phyloP scores from a whole-genome alignment of 1,140 invertebrate species.

The Drosophila navojoa region DNA sequence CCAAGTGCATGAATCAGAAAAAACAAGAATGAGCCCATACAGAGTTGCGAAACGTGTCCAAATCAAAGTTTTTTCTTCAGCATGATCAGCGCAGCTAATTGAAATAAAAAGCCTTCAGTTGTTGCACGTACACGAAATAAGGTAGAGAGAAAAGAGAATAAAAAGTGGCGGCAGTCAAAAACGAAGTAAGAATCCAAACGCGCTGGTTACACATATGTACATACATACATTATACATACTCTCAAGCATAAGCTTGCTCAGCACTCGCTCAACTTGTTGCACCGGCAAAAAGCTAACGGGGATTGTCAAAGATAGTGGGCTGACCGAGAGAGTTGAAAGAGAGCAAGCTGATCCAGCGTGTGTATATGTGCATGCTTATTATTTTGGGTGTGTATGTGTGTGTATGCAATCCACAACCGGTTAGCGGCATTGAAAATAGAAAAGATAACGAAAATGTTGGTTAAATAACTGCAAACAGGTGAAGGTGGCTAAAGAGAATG shows the following conservation, averaged over 20 bases:
- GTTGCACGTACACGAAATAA: slow-evolving; percentile 53
- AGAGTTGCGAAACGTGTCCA: slow-evolving; percentile 14
- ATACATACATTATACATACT: not conserved
- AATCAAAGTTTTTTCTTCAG: slow-evolving; percentile 28
- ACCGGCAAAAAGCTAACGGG: slow-evolving; percentile 66
- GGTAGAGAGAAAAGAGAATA: slow-evolving; percentile 9
- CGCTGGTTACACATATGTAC: slow-evolving; percentile 26
- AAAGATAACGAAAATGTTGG: slow-evolving; percentile 57
- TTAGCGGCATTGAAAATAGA: slow-evolving; percentile 61
- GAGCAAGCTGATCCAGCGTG: slow-evolving; percentile 26
- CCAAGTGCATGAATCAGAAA: not conserved
- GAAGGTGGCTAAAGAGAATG: slow-evolving; percentile 25
- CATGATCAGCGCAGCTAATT: slow-evolving; percentile 52
- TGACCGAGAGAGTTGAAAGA: slow-evolving; percentile 29
- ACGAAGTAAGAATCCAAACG: slow-evolving; percentile 33
- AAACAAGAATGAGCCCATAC: slow-evolving; percentile 22
- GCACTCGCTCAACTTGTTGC: slow-evolving; percentile 53
- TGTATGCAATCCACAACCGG: slow-evolving; percentile 33
- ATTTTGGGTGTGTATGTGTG: not conserved
- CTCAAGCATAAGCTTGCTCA: slow-evolving; percentile 22
- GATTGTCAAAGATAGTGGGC: slow-evolving; percentile 24
- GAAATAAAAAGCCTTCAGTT: slow-evolving; percentile 68
- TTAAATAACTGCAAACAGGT: slow-evolving; percentile 78
- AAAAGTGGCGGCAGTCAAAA: slow-evolving; percentile 32
- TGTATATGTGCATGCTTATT: not conserved